phyloP scores from a whole-genome alignment of 2,888 invertebrate genomes.

The Sphinx pinastri region DNA sequence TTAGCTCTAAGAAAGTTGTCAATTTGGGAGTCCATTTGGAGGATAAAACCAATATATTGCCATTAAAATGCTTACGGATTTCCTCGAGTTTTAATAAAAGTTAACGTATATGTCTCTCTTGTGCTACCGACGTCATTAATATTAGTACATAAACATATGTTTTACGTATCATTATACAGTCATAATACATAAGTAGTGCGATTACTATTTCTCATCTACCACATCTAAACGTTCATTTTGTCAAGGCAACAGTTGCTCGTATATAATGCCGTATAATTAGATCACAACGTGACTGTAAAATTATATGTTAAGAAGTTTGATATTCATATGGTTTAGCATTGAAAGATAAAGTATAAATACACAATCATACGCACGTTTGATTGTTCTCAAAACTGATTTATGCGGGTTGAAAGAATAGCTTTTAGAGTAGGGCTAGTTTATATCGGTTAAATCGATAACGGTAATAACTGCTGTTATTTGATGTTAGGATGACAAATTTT shows the following conservation, averaged over 20 bases:
- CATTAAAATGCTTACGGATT: too few relatives aligned
- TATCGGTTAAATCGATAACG: too few relatives aligned
- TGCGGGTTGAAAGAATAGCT: not conserved
- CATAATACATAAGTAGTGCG: not conserved
- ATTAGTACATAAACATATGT: too few relatives aligned
- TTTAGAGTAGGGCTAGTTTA: not conserved
- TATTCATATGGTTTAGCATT: not conserved
- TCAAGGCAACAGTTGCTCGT: conserved; percentile 9
- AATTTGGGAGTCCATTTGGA: too few relatives aligned
- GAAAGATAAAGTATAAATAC: conserved; percentile 2
- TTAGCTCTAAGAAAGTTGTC: too few relatives aligned
- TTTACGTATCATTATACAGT: not conserved
- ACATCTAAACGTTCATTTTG: not conserved
- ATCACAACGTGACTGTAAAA: conserved; percentile 13
- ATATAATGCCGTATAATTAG: conserved; percentile 17
- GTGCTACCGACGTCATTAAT: too few relatives aligned
- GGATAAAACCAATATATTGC: too few relatives aligned
- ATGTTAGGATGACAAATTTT: too few relatives aligned
- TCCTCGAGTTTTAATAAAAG: too few relatives aligned
- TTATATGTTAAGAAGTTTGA: not conserved
- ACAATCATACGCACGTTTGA: not conserved
- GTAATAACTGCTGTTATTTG: too few relatives aligned
- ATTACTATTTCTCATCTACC: not conserved
- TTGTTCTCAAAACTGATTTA: not conserved
- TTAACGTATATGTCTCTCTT: too few relatives aligned